Evolutionary conservation across 2,797 vertebrate species (phyloP), one percentile per base, ranked within the genome.

Genomic region (Ciconia nigra): DNA sequence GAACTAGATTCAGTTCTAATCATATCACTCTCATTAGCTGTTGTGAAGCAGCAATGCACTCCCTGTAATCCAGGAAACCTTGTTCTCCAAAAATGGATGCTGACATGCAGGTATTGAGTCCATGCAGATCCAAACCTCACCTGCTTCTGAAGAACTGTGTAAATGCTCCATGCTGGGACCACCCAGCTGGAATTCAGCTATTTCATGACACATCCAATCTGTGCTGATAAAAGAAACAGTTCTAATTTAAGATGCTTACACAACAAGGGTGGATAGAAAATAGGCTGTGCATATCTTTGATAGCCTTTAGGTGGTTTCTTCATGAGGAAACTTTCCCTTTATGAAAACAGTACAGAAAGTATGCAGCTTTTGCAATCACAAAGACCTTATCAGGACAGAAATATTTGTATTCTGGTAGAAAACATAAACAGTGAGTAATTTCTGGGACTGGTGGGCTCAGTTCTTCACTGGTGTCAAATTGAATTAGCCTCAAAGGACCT

Each of bases 241-340:
- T 87, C 96, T 96, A 93, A 95, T 90, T 96, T 94, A 89, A 92
- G 90, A 73, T 19, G 17, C 76, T 94, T 92, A 83, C 80, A 81
- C 92, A 94, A 72, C 42, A 35, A 83, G 47, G 15, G 8, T 49
- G 46, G 17, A 49, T 22, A 67, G 49, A 92, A 90, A 92, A 84
- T 9, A 57, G 55, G 20, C 57, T 83, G 37, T 31, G 19, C 4
- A 7, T 66, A 21, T 67, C 47, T 96, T 37, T n/a, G 14, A 20
- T 33, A 74, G 62, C n/a, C 17, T 93, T 89, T 33, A n/a, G 14
- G 22, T 47, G 41, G 7, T 25, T 35, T 70, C 42, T 70, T 94
- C 33, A 26, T 22, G 14, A 96, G 20, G 39, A 88, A 83, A 12
- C 2, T 57, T 77, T 46, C 9, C 11, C 31, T 78, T 51, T 52